A percentile compares a stretch with the other conserved stretches of the same genome.
Conservation (phyloP, 2,888 invertebrate species). For the Sesamia inferens region DNA sequence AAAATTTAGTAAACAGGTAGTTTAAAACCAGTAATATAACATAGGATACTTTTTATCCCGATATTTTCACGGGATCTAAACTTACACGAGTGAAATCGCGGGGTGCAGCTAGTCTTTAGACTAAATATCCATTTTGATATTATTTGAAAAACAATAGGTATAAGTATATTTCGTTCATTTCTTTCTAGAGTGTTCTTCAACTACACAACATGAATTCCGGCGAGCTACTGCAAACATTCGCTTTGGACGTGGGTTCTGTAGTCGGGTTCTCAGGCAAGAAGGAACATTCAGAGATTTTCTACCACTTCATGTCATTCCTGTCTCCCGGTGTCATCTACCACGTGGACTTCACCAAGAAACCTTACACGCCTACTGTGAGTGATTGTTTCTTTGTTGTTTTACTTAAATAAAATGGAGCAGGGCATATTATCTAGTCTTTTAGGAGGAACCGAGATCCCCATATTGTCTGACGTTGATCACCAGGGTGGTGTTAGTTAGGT, state of each 20-base stretch:
- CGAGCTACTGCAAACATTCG: constrained; percentile 92
- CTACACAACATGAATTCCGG: constrained; percentile 94
- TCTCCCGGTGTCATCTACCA: constrained; percentile 96
- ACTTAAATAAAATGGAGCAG: neutral
- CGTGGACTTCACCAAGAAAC: constrained; percentile 93
- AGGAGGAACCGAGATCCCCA: too few species aligned
- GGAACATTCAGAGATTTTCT: constrained; percentile 97
- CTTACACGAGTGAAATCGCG: too few species aligned
- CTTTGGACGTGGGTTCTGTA: constrained; percentile 96
- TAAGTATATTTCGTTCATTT: neutral
- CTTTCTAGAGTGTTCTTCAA: constrained; percentile 94
- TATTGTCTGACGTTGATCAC: too few species aligned
- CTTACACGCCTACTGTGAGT: constrained; percentile 89
- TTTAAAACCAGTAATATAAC: too few species aligned
- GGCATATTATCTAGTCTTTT: neutral
- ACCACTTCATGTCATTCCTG: constrained; percentile 97
- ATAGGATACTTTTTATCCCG: too few species aligned
- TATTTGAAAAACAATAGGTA: neutral
- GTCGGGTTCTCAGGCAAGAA: constrained; percentile 96
- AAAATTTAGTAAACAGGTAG: too few species aligned
- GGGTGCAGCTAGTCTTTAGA: neutral
- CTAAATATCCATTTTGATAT: neutral
- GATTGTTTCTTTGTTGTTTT: neutral
- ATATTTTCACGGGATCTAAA: too few species aligned
- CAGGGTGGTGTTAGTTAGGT: too few species aligned